Conservation (phyloP, 2,113 vertebrate genomes). For the Melanocharis versteri region DNA sequence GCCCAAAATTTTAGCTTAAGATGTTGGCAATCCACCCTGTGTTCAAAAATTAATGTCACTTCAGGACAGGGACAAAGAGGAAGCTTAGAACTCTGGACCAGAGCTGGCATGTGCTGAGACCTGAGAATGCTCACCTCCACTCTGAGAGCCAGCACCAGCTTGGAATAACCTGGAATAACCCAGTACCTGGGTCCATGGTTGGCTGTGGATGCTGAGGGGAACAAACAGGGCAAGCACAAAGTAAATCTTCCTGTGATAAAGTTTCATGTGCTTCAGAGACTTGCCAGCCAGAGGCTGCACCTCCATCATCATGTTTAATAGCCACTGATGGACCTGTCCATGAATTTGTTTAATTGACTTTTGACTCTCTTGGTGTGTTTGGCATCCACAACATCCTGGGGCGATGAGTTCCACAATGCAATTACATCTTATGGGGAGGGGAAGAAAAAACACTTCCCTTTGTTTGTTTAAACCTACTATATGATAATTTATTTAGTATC, state of each 20-base stretch:
- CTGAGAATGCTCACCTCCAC: background rate
- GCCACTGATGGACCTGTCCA: slow-evolving; percentile 4
- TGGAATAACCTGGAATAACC: background rate
- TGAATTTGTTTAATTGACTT: slow-evolving; percentile 55
- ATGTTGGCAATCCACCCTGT: background rate
- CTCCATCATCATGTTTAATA: slow-evolving; percentile 27
- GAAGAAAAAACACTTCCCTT: background rate
- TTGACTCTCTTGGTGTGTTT: slow-evolving; percentile 21
- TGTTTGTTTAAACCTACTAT: slow-evolving; percentile 19
- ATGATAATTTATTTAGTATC: slow-evolving; percentile 26
- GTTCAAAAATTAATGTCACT: slow-evolving; percentile 25
- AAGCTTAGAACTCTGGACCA: background rate
- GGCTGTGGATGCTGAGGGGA: background rate
- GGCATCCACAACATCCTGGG: slow-evolving; percentile 31
- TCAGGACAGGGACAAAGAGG: slow-evolving; percentile 9
- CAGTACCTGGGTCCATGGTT: background rate
- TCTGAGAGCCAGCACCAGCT: background rate
- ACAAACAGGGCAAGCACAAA: background rate
- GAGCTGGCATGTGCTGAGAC: background rate
- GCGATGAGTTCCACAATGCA: slow-evolving; percentile 15
- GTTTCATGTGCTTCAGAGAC: background rate
- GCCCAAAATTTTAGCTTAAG: slow-evolving; percentile 3
- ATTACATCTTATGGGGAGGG: background rate
- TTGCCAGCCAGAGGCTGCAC: slow-evolving; percentile 6
- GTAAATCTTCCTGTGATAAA: background rate